A percentile compares a stretch with the other conserved stretches of the same genome.
Evolutionary conservation across 2,888 invertebrate genomes (phyloP).

Genomic region (Smittia aterrima): DNA sequence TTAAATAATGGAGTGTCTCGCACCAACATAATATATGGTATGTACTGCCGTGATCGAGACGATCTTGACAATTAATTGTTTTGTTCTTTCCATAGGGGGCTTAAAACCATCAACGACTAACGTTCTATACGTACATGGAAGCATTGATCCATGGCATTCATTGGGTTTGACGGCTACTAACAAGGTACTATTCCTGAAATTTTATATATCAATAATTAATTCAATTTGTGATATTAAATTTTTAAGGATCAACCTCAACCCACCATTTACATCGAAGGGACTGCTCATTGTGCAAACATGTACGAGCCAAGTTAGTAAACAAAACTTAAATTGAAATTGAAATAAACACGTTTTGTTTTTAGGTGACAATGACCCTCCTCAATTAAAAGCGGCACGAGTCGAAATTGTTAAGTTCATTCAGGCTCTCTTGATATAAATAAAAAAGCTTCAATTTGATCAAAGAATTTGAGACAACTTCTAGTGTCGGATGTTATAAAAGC

Average conservation of each 20-base stretch:
- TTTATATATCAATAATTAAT: too few species aligned
- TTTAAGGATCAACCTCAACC: slow-evolving; percentile 56
- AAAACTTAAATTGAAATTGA: too few species aligned
- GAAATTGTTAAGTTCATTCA: slow-evolving; percentile 61
- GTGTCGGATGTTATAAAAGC: too few species aligned
- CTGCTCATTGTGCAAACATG: slow-evolving; percentile 95
- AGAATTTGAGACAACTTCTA: too few species aligned
- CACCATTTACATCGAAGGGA: slow-evolving; percentile 74
- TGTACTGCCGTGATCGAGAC: too few species aligned
- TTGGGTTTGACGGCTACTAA: slow-evolving; percentile 65
- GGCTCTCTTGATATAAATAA: slow-evolving; percentile 55
- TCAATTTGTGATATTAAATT: too few species aligned
- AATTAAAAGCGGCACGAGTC: slow-evolving; percentile 66
- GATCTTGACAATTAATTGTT: too few species aligned
- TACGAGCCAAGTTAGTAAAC: slow-evolving; percentile 78
- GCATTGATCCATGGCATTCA: slow-evolving; percentile 86
- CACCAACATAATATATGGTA: slow-evolving; percentile 82
- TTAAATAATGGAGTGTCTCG: slow-evolving; percentile 61
- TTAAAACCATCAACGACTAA: slow-evolving; percentile 67
- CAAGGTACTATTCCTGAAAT: too few species aligned
- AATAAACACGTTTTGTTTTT: too few species aligned
- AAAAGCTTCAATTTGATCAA: slow-evolving; percentile 1
- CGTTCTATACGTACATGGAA: slow-evolving; percentile 83
- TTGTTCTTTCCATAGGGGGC: too few species aligned
- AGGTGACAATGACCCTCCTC: slow-evolving; percentile 64